Base-by-base conservation (phyloP, 1,140 invertebrate species). In the Geopemphigus sp. region DNA sequence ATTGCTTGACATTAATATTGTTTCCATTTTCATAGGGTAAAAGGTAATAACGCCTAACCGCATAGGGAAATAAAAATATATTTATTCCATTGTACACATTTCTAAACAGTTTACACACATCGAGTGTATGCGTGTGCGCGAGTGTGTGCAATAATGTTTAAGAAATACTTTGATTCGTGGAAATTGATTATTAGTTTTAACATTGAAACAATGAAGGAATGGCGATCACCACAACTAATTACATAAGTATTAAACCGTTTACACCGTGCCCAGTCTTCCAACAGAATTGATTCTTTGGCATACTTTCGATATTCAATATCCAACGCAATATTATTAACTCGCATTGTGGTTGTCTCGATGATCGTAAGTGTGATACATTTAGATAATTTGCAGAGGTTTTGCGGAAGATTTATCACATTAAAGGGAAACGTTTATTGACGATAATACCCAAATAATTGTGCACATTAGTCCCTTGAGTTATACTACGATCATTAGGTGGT, bases 401-500 rank as follows among this genome's bases (percentile, higher is more conserved):
- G 4, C 56, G 14, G 32, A 45, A 76, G 73, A 76, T 76, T 76
- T 76, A 76, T 76, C 14, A 15, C 56, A 76, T 76, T 76, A 76
- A 73, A 32, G 17, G n/a, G 22, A 76, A 59, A 57, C 73, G 56
- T 59, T 76, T 59, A 76, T 59, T 57, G 73, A 76, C 56, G 73
- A 76, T 76, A 76, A 59, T 76, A 76, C 56, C 73, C 54, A 59
- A 57, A 76, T 76, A 76, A 59, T 76, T 76, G 73, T 45, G 54
- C 54, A 39, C n/a, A 57, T 76, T 76, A 76, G 56, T 76, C 73
- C 73, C 54, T 17, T 1, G 73, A 54, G n/a, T 59, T 59, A 45
- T 56, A 76, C 59, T 14, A 24, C 12, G 32, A 56, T 45, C 59
- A 76, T 76, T 76, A 68, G 39, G 24, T 68, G 56, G 56, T 3